Evolutionary conservation across 53 echinoderm and acorn worm species (phyloP).

Genomic region (Antedon mediterranea): DNA sequence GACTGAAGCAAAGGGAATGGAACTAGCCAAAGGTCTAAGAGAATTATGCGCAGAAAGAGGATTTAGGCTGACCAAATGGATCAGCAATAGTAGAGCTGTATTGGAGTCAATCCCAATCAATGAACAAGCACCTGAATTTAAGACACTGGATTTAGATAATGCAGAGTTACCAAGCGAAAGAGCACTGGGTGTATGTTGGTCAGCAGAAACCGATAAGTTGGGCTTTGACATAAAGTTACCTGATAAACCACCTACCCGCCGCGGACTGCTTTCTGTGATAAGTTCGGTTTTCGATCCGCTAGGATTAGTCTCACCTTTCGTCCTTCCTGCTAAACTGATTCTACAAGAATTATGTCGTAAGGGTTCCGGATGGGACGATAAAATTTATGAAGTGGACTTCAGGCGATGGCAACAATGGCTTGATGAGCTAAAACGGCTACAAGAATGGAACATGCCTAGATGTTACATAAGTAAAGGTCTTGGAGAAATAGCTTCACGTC

Average conservation of each 20-base stretch:
- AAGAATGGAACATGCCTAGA: constrained; percentile 15
- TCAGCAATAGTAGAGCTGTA: constrained; percentile 9
- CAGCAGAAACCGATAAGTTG: constrained; percentile 7
- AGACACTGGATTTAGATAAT: constrained; percentile 2
- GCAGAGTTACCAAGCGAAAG: constrained; percentile 2
- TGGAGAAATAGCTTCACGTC: constrained; percentile 5
- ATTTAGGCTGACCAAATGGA: constrained; percentile 17
- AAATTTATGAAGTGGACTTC: neutral
- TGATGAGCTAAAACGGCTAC: constrained; percentile 13
- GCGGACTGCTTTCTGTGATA: constrained; percentile 13
- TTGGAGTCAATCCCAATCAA: constrained; percentile 1
- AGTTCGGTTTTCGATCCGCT: constrained; percentile 20
- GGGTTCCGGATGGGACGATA: constrained; percentile 6
- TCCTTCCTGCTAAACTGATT: constrained; percentile 4
- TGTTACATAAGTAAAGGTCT: constrained; percentile 11
- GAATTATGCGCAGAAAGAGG: constrained; percentile 8
- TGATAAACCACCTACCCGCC: neutral
- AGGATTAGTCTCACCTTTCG: constrained; percentile 9
- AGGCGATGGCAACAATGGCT: constrained; percentile 25
- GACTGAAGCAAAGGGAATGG: neutral
- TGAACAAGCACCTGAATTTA: constrained; percentile 7
- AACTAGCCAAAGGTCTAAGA: neutral
- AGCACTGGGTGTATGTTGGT: constrained; percentile 17
- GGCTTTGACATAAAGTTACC: constrained; percentile 5
- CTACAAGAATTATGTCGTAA: constrained; percentile 9